A percentile compares a stretch with the other conserved stretches of the same genome.
Evolutionary conservation across 2,888 invertebrate species (phyloP).

Genomic region (Hyppa rectilinea): DNA sequence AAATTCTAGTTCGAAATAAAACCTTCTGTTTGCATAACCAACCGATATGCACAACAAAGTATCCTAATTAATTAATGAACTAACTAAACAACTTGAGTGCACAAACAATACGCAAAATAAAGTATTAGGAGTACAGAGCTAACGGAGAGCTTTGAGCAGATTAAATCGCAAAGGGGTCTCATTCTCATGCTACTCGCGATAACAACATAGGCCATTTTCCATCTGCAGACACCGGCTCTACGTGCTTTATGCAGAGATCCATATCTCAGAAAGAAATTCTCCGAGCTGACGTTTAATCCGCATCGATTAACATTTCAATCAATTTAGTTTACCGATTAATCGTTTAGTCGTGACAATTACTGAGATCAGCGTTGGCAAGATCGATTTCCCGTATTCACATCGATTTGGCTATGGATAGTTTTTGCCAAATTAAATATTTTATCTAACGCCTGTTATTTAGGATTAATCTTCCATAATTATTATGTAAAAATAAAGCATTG

Average conservation of each 20-base stretch:
- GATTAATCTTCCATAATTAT: constrained; percentile 19
- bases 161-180: constrained; percentile 82
- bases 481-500: constrained; percentile 6
- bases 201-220: constrained; percentile 75
- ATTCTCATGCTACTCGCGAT: constrained; percentile 78
- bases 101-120: constrained; percentile 67
- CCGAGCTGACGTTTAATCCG: constrained; percentile 59
- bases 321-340: constrained; percentile 53
- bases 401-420: background rate
- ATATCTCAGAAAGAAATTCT: constrained; percentile 66
- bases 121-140: constrained; percentile 74
- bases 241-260: constrained; percentile 67
- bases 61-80: constrained; percentile 12
- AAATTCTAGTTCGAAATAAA: background rate
- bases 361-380: background rate
- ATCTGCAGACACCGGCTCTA: constrained; percentile 68
- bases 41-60: constrained; percentile 2
- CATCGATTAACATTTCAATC: constrained; percentile 51
- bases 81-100: constrained; percentile 11
- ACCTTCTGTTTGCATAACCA: constrained; percentile 8
- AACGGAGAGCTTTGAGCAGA: constrained; percentile 76
- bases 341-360: constrained; percentile 34
- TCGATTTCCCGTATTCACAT: constrained; percentile 9
- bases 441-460: background rate
- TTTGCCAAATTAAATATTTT: background rate